Conservation (phyloP, 2,888 invertebrate species). For the Dryadula phaetusa region DNA sequence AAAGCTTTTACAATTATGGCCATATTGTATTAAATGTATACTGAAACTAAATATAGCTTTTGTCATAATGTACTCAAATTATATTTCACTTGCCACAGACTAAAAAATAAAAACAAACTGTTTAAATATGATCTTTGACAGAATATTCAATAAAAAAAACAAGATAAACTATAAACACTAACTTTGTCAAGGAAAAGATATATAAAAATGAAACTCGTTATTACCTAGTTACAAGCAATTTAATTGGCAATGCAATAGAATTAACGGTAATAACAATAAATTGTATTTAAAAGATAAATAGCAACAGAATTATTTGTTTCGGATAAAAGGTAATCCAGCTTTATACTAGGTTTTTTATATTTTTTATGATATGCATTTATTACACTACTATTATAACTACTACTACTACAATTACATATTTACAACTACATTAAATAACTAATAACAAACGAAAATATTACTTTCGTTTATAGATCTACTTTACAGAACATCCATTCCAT, state of each 20-base stretch:
- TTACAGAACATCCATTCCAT: background rate
- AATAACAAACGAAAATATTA: constrained; percentile 13
- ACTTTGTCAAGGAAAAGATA: constrained; percentile 19
- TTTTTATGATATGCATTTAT: constrained; percentile 16
- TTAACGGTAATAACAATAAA: background rate
- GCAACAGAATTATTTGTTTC: background rate
- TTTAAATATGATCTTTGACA: background rate
- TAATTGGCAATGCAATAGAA: constrained; percentile 14
- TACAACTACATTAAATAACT: constrained; percentile 17
- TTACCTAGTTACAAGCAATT: constrained; percentile 24
- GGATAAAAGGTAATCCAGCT: background rate
- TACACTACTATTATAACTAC: background rate
- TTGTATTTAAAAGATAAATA: background rate
- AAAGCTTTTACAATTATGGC: no score
- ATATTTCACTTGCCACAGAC: background rate
- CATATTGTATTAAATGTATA: no score
- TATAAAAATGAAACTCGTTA: constrained; percentile 23
- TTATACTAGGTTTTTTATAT: constrained; percentile 3
- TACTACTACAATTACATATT: background rate
- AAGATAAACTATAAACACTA: background rate
- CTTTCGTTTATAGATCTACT: background rate
- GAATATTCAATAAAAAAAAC: background rate
- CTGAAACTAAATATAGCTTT: background rate
- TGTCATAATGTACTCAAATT: background rate
- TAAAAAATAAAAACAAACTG: background rate